Base-by-base conservation (phyloP, 2,888 invertebrate genomes). In the Philereme vetulata region DNA sequence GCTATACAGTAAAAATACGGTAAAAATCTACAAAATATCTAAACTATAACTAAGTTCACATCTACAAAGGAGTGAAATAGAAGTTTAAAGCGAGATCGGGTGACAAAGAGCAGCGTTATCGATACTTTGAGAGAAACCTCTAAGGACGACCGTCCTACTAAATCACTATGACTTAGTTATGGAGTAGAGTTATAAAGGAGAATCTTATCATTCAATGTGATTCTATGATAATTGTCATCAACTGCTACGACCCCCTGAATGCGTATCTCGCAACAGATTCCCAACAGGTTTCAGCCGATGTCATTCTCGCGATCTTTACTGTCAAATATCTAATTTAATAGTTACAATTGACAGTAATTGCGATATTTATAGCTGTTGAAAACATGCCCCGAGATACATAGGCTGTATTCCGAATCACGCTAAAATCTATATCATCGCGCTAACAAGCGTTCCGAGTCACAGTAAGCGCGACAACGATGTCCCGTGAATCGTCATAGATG, bases 131-230 rank as follows among this genome's bases (percentile, higher is more conserved):
- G 80, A 75, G 75, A 79, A 82, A 82, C 72, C 8, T 48, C 62
- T 62, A 72, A 74, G 80, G 80, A 80, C 79, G 66, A 78, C 64
- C 69, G 76, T 71, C 74, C 79, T 76, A 77, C 78, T 80, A 81
- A 66, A 83, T 79, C 74, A 78, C 86, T 88, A 90, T 86, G 88
- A 90, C 89, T 88, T 88, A 90, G 86, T 84, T 85, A 82, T 80
- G 79, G 80, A 83, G 78, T 75, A 80, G 80, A 83, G 85, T 86
- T 86, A 87, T 64, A 79, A 32, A 68, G 81, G 77, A 80, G 76
- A 82, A 84, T 81, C 78, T 83, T 83, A 84, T 8, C 5, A 38
- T 81, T 74, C 72, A 71, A 75, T 71, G 72, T 71, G 72, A 74
- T 72, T 6, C 38, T 38, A 38, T 38, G 7, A 4, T 8, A 4